These are phyloP conservation scores for Folsomia candida DNA, from an alignment of 2,888 invertebrate genomes.

Conservation along the genomic window DNA sequence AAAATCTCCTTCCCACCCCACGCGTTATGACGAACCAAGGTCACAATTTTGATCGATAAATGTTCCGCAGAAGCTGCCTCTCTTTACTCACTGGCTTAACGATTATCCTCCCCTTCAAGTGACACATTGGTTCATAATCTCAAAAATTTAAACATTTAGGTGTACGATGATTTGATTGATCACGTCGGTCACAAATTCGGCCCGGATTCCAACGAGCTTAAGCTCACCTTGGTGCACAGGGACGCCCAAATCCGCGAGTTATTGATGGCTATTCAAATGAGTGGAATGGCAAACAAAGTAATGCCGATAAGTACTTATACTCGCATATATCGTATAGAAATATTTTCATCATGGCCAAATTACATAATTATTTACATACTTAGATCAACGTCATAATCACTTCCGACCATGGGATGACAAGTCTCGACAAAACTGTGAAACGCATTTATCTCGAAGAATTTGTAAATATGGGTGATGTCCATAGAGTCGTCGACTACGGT, in stretches of 20 bases:
- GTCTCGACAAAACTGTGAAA: constrained; percentile 46
- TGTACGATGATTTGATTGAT: constrained; percentile 52
- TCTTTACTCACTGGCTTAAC: too few relatives aligned
- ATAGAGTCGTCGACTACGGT: constrained; percentile 51
- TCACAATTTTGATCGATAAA: too few relatives aligned
- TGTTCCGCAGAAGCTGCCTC: too few relatives aligned
- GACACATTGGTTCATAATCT: too few relatives aligned
- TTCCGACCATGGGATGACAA: constrained; percentile 55
- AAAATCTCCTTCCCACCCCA: too few relatives aligned
- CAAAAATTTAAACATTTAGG: constrained; percentile 34
- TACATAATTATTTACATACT: not conserved
- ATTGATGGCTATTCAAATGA: constrained; percentile 48
- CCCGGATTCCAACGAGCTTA: constrained; percentile 52
- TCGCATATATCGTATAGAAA: too few relatives aligned
- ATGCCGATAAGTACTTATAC: too few relatives aligned
- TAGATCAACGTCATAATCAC: constrained; percentile 54
- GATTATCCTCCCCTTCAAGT: too few relatives aligned
- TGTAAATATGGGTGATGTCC: constrained; percentile 48
- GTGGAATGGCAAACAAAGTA: constrained; percentile 37
- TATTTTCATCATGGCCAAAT: not conserved
- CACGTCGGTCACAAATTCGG: constrained; percentile 53
- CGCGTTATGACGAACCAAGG: too few relatives aligned
- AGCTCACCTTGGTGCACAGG: constrained; percentile 50
- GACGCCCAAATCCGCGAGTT: constrained; percentile 51
- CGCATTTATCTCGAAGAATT: constrained; percentile 50